Evolutionary conservation across 2,888 invertebrate species (phyloP).

Genomic region (Frankliniella fusca): DNA sequence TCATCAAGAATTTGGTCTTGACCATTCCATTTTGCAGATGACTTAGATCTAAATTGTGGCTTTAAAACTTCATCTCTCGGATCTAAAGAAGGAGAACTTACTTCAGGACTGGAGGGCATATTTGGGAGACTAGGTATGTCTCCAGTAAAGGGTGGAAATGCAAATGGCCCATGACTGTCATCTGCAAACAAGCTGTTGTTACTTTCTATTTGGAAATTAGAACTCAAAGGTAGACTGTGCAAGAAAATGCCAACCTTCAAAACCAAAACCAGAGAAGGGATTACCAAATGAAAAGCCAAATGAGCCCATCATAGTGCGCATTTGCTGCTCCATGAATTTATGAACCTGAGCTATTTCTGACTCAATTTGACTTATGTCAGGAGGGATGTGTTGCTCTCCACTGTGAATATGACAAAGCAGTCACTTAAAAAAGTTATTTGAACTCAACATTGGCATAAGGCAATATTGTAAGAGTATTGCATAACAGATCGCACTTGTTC

Average conservation of each 20-base stretch:
- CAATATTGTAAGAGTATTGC: background rate
- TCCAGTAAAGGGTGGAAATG: background rate
- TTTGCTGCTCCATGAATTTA: conserved; percentile 17
- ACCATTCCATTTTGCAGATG: background rate
- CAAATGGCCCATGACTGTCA: background rate
- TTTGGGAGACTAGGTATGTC: background rate
- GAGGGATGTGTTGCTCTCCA: background rate
- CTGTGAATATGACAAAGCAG: background rate
- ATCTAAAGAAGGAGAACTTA: background rate
- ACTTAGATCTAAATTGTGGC: background rate
- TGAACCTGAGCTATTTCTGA: background rate
- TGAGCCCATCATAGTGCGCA: background rate
- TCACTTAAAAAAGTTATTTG: background rate
- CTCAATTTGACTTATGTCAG: background rate
- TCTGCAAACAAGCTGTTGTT: background rate
- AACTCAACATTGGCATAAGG: background rate
- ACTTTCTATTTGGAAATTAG: background rate
- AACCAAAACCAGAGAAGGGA: background rate
- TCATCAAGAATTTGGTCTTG: conserved; percentile 7
- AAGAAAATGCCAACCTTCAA: background rate
- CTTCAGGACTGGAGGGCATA: background rate
- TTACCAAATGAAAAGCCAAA: background rate
- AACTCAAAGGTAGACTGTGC: background rate
- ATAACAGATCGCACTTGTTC: background rate
- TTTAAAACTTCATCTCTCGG: background rate